phyloP scores from a whole-genome alignment of 2,797 vertebrate species.

The Coluber constrictor region DNA sequence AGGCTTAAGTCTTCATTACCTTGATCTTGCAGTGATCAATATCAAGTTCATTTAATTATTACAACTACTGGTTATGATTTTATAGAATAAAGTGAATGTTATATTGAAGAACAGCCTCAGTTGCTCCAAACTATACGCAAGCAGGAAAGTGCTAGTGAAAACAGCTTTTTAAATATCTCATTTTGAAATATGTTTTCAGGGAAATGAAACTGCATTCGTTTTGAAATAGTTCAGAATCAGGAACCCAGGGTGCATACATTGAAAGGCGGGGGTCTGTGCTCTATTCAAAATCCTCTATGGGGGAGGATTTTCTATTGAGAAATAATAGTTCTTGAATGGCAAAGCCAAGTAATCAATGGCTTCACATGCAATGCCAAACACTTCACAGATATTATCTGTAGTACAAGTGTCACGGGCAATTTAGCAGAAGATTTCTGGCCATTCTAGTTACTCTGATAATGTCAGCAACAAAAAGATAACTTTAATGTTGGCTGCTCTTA shows the following conservation, averaged over 20 bases:
- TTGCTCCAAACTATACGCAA: not conserved
- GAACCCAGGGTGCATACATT: rapidly evolving
- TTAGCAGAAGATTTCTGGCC: constrained; percentile 48
- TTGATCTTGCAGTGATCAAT: not conserved
- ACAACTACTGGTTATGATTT: not conserved
- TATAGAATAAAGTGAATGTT: not conserved
- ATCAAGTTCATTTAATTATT: not conserved
- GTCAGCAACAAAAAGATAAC: constrained; percentile 41
- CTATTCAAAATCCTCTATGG: not conserved
- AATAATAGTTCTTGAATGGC: not conserved
- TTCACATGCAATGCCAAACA: not conserved
- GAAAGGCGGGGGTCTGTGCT: rapidly evolving
- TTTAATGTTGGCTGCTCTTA: constrained; percentile 39
- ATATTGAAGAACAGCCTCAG: not conserved
- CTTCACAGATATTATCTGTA: constrained; percentile 53
- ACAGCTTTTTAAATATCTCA: not conserved
- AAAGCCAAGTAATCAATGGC: constrained; percentile 1
- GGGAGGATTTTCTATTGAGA: not conserved
- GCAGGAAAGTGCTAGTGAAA: constrained; percentile 39
- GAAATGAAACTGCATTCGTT: not conserved
- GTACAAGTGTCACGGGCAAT: constrained; percentile 58
- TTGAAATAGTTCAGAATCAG: not conserved
- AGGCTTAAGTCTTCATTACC: not conserved
- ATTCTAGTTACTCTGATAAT: constrained; percentile 56
- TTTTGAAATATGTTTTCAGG: constrained; percentile 38